A percentile compares a stretch with the other conserved stretches of the same genome.
These are phyloP conservation scores for Drosophila sucinea DNA, from an alignment of 1,140 invertebrate species.

Conservation along the genomic window DNA sequence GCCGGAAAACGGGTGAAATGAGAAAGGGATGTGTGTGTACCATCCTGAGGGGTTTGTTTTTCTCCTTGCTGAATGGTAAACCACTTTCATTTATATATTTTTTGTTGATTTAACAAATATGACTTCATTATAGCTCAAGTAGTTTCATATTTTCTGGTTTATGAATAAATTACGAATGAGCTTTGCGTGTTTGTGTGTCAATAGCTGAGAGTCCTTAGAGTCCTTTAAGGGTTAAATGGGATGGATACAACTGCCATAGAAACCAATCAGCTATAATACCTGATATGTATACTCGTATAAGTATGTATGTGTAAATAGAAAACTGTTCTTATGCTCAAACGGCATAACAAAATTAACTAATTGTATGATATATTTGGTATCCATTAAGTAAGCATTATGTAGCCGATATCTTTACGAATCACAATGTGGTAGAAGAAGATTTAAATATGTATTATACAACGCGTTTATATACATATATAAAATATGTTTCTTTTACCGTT, in stretches of 20 bases:
- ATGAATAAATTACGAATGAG: slow-evolving; percentile 77
- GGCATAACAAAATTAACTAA: background rate
- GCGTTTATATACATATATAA: too few relatives aligned
- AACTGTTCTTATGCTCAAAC: background rate
- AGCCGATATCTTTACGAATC: too few relatives aligned
- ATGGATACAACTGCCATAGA: slow-evolving; percentile 2
- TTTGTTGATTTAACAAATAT: slow-evolving; percentile 72
- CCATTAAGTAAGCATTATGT: background rate
- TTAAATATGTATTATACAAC: too few relatives aligned
- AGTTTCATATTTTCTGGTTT: slow-evolving; percentile 42
- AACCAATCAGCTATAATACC: slow-evolving; percentile 3
- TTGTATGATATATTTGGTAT: background rate
- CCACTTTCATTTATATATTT: slow-evolving; percentile 36
- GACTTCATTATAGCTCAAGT: slow-evolving; percentile 69
- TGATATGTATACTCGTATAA: background rate
- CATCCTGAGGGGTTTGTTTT: slow-evolving; percentile 55
- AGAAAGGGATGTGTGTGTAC: background rate
- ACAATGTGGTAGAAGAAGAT: too few relatives aligned
- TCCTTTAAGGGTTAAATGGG: slow-evolving; percentile 2
- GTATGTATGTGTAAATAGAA: background rate
- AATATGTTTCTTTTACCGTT: too few relatives aligned
- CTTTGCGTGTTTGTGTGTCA: slow-evolving; percentile 74
- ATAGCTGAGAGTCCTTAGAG: slow-evolving; percentile 44
- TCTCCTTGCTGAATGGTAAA: slow-evolving; percentile 17
- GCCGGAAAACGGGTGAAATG: background rate